These are phyloP conservation scores for Nematopogon swammerdamellus DNA, from an alignment of 2,888 invertebrate genomes.

Conservation along the genomic window DNA sequence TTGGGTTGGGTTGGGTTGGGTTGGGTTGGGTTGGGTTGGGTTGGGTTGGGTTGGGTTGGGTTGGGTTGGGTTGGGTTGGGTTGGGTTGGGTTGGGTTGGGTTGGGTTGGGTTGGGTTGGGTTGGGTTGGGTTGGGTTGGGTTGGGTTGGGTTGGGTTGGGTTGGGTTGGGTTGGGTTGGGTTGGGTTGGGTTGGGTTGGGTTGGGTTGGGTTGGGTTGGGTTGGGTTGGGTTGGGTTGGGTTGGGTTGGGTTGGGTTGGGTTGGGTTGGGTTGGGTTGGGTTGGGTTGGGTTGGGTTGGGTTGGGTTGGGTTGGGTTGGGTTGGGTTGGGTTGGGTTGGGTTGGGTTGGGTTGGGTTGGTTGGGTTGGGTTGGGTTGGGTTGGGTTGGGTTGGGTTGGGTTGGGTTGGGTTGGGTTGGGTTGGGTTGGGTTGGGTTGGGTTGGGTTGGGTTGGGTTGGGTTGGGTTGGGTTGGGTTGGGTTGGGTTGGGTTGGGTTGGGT, in stretches of 20 bases:
- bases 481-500: neutral
- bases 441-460: neutral
- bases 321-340: neutral
- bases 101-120: neutral
- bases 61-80: neutral
- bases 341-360: no score
- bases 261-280: neutral
- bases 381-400: neutral
- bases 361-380: no score
- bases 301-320: neutral
- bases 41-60: neutral
- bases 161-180: neutral
- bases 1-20: neutral
- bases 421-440: neutral
- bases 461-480: neutral
- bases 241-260: neutral
- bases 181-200: neutral
- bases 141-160: neutral
- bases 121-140: neutral
- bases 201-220: neutral
- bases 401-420: neutral
- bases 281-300: neutral
- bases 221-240: neutral
- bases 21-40: neutral
- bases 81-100: neutral